A percentile compares a stretch with the other conserved stretches of the same genome.
phyloP scores from a whole-genome alignment of 2,113 vertebrate genomes.

The Hypanus sabinus region DNA sequence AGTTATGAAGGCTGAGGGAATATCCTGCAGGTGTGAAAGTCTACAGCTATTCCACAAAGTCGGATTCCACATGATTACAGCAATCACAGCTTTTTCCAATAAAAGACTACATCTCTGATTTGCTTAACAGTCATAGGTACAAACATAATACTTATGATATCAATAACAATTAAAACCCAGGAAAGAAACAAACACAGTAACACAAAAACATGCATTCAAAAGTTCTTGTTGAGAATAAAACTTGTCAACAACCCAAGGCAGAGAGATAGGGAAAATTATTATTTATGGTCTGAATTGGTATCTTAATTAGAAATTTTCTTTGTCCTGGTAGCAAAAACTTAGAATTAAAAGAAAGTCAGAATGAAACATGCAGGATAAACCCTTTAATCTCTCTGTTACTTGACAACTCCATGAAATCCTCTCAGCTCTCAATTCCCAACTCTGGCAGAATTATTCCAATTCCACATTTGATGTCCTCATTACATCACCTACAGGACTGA shows the following conservation, averaged over 20 bases:
- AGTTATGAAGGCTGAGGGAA: not conserved
- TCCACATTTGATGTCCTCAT: not conserved
- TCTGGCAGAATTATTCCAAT: not conserved
- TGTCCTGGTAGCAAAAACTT: not conserved
- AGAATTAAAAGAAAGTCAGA: not conserved
- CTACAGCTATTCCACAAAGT: not conserved
- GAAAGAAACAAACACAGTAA: not conserved
- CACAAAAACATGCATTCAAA: not conserved
- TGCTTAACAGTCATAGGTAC: not conserved
- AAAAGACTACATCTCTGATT: not conserved
- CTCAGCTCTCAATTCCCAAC: not conserved
- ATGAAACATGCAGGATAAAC: no score
- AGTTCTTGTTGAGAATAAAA: not conserved
- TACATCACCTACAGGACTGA: not conserved
- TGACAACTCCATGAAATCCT: not conserved
- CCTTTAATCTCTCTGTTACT: not conserved
- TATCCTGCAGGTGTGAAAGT: not conserved
- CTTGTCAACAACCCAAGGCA: not conserved
- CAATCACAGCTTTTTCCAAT: not conserved
- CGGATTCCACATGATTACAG: not conserved
- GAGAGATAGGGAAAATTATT: not conserved
- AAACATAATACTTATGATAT: not conserved
- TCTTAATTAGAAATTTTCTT: not conserved
- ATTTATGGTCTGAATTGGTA: not conserved
- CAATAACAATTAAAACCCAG: not conserved